phyloP scores from a whole-genome alignment of 2,888 invertebrate species.

The Drosophila multiciliata region DNA sequence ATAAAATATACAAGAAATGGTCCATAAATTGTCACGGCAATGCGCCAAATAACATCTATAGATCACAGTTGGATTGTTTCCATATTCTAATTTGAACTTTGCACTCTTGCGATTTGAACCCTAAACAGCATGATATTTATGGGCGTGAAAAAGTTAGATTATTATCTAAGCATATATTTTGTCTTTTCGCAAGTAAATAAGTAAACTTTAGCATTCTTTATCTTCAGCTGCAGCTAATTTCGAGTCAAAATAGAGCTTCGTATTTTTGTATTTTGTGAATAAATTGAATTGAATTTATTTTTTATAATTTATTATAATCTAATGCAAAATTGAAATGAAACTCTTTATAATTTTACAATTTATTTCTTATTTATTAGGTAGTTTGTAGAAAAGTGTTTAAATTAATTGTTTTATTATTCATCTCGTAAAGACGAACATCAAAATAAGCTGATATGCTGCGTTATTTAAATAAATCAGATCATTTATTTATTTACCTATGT shows the following conservation, averaged over 20 bases:
- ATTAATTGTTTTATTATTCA: not conserved
- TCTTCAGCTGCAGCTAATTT: no score
- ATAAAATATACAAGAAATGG: constrained; percentile 21
- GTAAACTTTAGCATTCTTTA: no score
- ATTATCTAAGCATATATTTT: no score
- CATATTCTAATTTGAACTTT: not conserved
- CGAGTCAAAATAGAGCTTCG: no score
- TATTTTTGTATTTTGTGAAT: no score
- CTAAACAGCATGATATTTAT: not conserved
- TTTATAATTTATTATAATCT: not conserved
- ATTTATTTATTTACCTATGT: not conserved
- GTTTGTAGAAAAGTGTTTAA: not conserved
- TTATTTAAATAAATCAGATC: not conserved
- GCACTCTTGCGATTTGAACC: not conserved
- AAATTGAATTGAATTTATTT: not conserved
- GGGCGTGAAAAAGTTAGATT: not conserved
- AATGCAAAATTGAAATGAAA: not conserved
- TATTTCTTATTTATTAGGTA: not conserved
- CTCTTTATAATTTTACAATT: not conserved
- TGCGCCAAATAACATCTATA: not conserved
- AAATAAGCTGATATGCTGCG: not conserved
- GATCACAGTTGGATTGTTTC: not conserved
- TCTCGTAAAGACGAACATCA: not conserved
- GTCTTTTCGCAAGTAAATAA: no score
- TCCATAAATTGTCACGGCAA: constrained; percentile 24